phyloP scores from a whole-genome alignment of 1,140 invertebrate species.

The Drosophila neocordata region DNA sequence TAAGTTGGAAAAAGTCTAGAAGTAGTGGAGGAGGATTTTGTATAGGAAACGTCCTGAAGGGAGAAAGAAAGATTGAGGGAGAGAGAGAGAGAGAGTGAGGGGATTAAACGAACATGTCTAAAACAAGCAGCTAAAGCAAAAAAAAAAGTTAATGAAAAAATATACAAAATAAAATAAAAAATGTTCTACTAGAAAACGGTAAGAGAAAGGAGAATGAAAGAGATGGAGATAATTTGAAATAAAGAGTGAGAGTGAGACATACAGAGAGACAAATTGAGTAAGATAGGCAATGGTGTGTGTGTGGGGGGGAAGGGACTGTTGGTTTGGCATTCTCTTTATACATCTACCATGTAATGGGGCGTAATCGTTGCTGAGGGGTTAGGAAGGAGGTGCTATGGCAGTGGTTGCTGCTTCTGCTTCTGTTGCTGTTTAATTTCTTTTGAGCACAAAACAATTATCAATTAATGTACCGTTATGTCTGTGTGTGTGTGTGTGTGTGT shows the following conservation, averaged over 20 bases:
- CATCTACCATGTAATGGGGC: conserved; percentile 59
- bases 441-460: conserved; percentile 79
- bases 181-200: conserved; percentile 3
- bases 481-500: conserved; percentile 19
- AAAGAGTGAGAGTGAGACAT: neutral
- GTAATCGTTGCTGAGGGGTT: conserved; percentile 7
- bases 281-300: neutral
- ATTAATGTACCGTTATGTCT: conserved; percentile 71
- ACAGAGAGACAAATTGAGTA: conserved; percentile 8
- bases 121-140: conserved; percentile 58
- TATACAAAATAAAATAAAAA: conserved; percentile 13
- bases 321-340: conserved; percentile 15
- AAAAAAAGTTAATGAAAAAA: conserved; percentile 74
- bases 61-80: conserved; percentile 9
- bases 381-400: neutral
- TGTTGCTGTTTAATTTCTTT: conserved; percentile 72
- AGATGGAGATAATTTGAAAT: neutral
- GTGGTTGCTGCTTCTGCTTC: conserved; percentile 11
- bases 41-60: neutral
- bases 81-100: neutral
- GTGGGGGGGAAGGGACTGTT: neutral
- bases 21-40: neutral
- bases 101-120: conserved; percentile 48
- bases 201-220: neutral
- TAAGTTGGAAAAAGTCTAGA: conserved; percentile 48